phyloP scores from a whole-genome alignment of 2,113 vertebrate genomes.

The Chunga burmeisteri region DNA sequence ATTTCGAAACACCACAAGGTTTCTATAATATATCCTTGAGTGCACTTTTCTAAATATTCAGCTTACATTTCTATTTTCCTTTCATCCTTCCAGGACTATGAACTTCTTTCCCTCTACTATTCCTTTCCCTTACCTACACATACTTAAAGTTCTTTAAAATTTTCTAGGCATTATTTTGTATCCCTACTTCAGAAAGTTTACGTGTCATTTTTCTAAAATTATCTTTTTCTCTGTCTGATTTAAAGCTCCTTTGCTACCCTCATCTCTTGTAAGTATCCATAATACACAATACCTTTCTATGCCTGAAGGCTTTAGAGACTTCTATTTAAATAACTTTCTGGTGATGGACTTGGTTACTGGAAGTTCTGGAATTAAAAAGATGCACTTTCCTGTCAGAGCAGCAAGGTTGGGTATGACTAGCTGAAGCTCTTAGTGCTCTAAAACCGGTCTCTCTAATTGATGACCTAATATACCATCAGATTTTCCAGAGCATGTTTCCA shows the following conservation, averaged over 20 bases:
- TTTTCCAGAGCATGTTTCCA: neutral
- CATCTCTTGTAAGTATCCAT: neutral
- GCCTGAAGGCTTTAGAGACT: neutral
- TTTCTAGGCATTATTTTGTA: neutral
- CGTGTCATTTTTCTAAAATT: neutral
- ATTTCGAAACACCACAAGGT: neutral
- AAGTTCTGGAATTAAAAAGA: neutral
- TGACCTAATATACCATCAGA: neutral
- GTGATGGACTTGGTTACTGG: neutral
- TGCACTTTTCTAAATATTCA: neutral
- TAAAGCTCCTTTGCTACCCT: neutral
- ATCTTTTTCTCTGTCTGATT: neutral
- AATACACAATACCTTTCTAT: neutral
- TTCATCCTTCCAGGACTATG: neutral
- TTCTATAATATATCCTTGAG: neutral
- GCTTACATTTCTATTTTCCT: neutral
- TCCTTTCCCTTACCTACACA: neutral
- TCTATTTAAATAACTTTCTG: slow-evolving; percentile 14
- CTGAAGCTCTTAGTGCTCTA: neutral
- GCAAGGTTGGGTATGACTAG: neutral
- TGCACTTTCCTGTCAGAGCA: neutral
- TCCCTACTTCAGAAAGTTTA: neutral
- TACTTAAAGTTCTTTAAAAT: neutral
- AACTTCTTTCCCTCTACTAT: neutral
- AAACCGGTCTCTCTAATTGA: neutral